Evolutionary conservation across 2,113 vertebrate species (phyloP), one percentile per base, ranked within the genome.

Genomic region (Chaetops frenatus): DNA sequence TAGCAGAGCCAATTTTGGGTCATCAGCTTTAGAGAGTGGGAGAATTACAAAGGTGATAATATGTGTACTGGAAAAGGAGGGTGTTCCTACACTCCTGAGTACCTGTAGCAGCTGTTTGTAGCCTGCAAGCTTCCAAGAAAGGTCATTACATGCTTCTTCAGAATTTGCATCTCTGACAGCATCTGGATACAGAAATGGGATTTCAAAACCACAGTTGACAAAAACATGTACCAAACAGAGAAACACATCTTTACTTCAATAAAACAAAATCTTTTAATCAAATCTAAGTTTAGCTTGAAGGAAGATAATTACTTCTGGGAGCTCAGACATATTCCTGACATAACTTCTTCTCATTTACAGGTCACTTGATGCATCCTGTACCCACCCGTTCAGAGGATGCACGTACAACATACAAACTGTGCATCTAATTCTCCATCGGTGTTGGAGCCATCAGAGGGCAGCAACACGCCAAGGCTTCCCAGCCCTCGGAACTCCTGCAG

Each of bases 91-190:
- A 27, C 65, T 82, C 67, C 79, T 90, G 86, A 88, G 90, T 94
- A 66, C 87, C 81, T 56, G n/a, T 80, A 95, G 95, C 92, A 96
- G 92, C 87, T 74, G 54, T 38, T 74, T 80, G 31, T 35, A 54
- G 76, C n/a, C 88, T 73, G 56, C 73, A 61, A 94, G 54, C 31
- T 94, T 94, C 71, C 82, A 86, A 38, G 44, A 83, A 88, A 93
- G 48, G 51, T 86, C 47, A 72, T 56, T 88, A 70, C 8, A 5
- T 10, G 16, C 20, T 78, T 57, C 28, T 64, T 61, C 35, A 82
- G 56, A 45, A 84, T 56, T 47, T 53, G 38, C 47, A 80, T 76
- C 56, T 54, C 64, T 51, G 47, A 70, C 44, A 81, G 40, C 19
- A 7, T 36, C 74, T 86, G 82, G 56, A 20, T 71, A 82, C 64